Base-by-base conservation (phyloP, 1,140 invertebrate species). In the Ylistrum balloti region DNA sequence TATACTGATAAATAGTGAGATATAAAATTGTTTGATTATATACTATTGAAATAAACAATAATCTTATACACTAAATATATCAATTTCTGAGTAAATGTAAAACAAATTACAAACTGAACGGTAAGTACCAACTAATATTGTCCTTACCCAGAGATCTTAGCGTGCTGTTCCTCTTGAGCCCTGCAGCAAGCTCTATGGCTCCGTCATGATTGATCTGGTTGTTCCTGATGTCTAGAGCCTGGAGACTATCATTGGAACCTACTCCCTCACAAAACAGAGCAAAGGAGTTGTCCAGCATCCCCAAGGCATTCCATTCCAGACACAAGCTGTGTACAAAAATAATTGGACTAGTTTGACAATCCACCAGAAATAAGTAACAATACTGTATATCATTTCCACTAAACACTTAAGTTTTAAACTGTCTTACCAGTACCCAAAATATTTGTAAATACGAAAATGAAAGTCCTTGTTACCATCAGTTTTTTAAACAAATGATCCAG, bases 261-360 rank as follows among this genome's bases (percentile, higher is more conserved):
- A 96, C 74, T 13, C 95, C 96, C 87, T 96, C 96, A 95, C 95
- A 96, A 90, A 96, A 96, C 88, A 95, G 90, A 33, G 94, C 92
- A 94, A 96, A 96, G 0, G 95, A 93, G 45, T 93, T 94, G n/a
- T 96, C 95, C 35, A 96, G 90, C 94, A 96, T 95, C 0, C 96
- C 96, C 32, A 96, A 34, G n/a, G 94, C 93, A 94, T 96, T 96
- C 96, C 96, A 96, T 91, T 96, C 96, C 33, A 96, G 90, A 89
- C 95, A 96, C 34, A 96, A 74, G 87, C 96, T 96, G 92, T 45
- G 91, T 92, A 45, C 41, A 45, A 85, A 87, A 87, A 88, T 91
- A 45, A 41, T 11, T 88, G 38, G 38, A 45, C 32, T 17, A 88
- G 33, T 35, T 45, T 28, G 10, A 38, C 0, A 13, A 28, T 88